Percentiles rank a stretch among this genome's conserved stretches.
These are phyloP conservation scores for Drosophila micromelanica DNA, from an alignment of 1,140 invertebrate genomes.

Conservation along the genomic window DNA sequence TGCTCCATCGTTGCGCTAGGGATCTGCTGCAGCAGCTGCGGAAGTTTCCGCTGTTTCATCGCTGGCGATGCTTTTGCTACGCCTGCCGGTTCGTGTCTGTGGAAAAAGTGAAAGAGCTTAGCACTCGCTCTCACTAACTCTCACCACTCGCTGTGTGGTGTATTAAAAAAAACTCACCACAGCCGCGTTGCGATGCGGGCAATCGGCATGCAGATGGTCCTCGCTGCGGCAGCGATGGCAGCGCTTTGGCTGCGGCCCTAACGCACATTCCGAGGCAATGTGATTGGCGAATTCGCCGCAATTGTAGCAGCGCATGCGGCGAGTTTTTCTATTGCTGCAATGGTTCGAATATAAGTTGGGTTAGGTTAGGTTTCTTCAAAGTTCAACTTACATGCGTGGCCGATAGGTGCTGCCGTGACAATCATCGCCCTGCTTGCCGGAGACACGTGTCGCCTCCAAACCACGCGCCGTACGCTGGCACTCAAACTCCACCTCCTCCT, in stretches of 20 bases:
- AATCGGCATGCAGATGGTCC: slow-evolving; percentile 94
- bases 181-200: slow-evolving; percentile 85
- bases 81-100: slow-evolving; percentile 49
- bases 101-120: not conserved
- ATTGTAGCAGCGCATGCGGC: slow-evolving; percentile 96
- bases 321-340: slow-evolving; percentile 87
- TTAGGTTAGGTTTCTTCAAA: not conserved
- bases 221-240: slow-evolving; percentile 94
- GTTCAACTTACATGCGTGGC: slow-evolving; percentile 85
- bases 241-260: slow-evolving; percentile 94
- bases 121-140: not conserved
- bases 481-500: slow-evolving; percentile 94
- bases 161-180: slow-evolving; percentile 50
- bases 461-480: slow-evolving; percentile 93
- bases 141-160: not conserved
- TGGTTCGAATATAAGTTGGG: not conserved
- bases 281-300: slow-evolving; percentile 96
- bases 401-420: slow-evolving; percentile 91
- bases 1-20: slow-evolving; percentile 12
- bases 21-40: not conserved
- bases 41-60: slow-evolving; percentile 24
- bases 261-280: slow-evolving; percentile 93
- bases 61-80: slow-evolving; percentile 47
- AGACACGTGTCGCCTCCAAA: slow-evolving; percentile 92
- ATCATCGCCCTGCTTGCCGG: slow-evolving; percentile 89